Evolutionary conservation across 2,113 vertebrate genomes (phyloP), one percentile per base, ranked within the genome.

Genomic region (Brachyhypopomus gauderio): DNA sequence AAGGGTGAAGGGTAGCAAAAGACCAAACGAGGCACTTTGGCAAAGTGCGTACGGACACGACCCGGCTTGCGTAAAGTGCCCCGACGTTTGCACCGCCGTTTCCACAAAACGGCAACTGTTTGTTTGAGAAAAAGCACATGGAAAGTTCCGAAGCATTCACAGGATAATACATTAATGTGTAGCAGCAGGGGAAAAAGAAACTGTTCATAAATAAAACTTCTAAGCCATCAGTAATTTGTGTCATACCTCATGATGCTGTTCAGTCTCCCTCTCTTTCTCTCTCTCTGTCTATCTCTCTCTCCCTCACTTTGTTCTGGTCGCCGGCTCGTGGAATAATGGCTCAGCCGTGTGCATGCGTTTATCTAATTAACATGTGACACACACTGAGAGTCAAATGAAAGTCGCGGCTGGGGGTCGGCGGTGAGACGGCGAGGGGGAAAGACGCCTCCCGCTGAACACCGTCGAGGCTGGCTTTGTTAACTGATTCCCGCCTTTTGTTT

Each of bases 301-400:
- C 74, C 71, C 80, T 77, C 83, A 85, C 81, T 85, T 79, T 77
- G 81, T 83, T 85, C 81, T 83, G 77, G 84, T 83, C 78, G 84
- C 76, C 81, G 78, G 79, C 64, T 17, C 77, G 66, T 72, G 56
- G 75, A 86, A 80, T 83, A 86, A 81, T 73, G 82, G 79, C 67
- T 70, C 62, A 84, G 85, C 75, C 75, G 78, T 48, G 79, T 80
- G 78, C 76, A 76, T 80, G 78, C 85, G 74, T 86, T 86, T 86
- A 86, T 86, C 80, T 86, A 86, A 86, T 86, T 86, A 86, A 86
- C 83, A 84, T 82, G 83, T 84, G 80, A 85, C 85, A 83, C 85
- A 86, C 83, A 86, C 85, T 86, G 85, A 82, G 85, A 86, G 85
- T 86, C 85, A 86, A 86, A 86, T 86, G 85, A 86, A 86, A 86